Base-by-base conservation (phyloP, 2,797 vertebrate genomes). In the Channa striata region DNA sequence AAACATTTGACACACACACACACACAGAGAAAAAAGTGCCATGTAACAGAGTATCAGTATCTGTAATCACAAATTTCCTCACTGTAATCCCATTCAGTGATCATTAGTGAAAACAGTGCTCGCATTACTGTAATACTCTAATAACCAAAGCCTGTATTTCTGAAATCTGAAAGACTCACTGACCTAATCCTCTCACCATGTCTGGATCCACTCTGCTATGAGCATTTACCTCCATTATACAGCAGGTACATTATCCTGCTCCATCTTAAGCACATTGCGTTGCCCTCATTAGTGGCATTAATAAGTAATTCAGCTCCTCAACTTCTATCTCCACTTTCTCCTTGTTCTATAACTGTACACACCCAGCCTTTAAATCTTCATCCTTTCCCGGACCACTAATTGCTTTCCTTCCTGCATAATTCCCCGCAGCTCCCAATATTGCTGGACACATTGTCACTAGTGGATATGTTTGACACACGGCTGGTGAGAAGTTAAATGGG, bases 401-500 rank as follows among this genome's bases (percentile, higher is more conserved):
- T 92, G 86, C 91, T 87, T 89, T 82, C 85, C 71, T 83, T 88
- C 80, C 81, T 71, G 80, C 86, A 86, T 89, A 85, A 91, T 91
- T 87, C 87, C 84, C 86, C 46, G 12, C 74, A 77, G 82, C 77
- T 68, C 60, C 71, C 68, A 75, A 77, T 88, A 88, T 83, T 80
- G 77, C 78, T 14, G 79, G 84, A 83, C 83, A 87, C 87, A 88
- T 89, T 91, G 88, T 85, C 85, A 86, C 85, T 53, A 67, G 79
- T 81, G 80, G 84, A 86, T 86, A 81, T 78, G 77, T 86, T 86
- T 76, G 85, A 92, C 92, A 86, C 84, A 56, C 71, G 60, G 70
- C 81, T 77, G 83, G 84, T 81, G 86, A 86, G 83, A 87, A 86
- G 85, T 91, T 88, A 88, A 90, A 91, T 82, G 80, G 87, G 69